These are phyloP conservation scores for Romanogobio albipinnatus DNA, from an alignment of 2,113 vertebrate genomes.

Conservation along the genomic window DNA sequence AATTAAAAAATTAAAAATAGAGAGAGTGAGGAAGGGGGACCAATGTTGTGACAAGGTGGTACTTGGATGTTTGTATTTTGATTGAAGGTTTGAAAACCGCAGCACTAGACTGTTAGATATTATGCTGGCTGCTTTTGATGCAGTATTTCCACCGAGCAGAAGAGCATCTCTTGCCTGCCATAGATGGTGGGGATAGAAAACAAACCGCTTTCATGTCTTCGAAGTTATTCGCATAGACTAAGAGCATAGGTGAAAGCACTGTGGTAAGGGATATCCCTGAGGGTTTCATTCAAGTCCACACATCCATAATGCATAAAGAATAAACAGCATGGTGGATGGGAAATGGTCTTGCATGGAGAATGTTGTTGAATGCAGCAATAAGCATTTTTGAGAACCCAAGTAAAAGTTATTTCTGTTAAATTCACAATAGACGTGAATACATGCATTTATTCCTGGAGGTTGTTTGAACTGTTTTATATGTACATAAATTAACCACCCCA, in stretches of 20 bases:
- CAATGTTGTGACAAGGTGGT: background rate
- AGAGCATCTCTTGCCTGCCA: conserved; percentile 10
- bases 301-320: conserved; percentile 47
- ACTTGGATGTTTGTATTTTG: background rate
- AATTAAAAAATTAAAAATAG: no score
- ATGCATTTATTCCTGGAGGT: background rate
- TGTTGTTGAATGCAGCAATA: conserved; percentile 10
- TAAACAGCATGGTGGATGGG: conserved; percentile 38
- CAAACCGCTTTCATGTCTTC: conserved; percentile 41
- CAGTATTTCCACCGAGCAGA: background rate
- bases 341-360: background rate
- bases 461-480: conserved; percentile 9
- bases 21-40: no score
- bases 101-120: background rate
- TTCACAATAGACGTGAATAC: background rate
- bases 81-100: background rate
- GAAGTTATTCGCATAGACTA: conserved; percentile 14
- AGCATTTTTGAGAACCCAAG: conserved; percentile 1
- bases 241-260: conserved; percentile 48
- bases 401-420: background rate
- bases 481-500: background rate
- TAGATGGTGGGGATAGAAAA: conserved; percentile 24
- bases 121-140: background rate
- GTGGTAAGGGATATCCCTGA: conserved; percentile 51
- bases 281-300: conserved; percentile 41